Conservation (phyloP, 2,797 vertebrate genomes). For the Mus caroli region DNA sequence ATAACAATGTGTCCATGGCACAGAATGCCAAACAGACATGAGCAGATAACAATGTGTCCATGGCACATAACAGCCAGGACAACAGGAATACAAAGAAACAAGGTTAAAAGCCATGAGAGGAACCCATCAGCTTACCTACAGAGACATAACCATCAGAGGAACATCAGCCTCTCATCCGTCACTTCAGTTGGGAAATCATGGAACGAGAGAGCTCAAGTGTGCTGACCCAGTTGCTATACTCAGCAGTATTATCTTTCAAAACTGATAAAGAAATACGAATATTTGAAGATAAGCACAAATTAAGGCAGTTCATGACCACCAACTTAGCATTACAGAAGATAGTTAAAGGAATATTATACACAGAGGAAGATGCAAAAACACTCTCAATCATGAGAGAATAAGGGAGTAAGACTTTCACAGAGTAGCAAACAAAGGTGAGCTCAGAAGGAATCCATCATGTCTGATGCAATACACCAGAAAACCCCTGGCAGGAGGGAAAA, state of each 20-base stretch:
- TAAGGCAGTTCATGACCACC: not conserved
- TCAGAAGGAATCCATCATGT: not conserved
- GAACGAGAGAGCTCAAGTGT: not conserved
- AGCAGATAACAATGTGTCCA: not conserved
- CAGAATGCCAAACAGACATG: too few species aligned
- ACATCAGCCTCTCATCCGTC: not conserved
- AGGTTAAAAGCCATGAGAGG: not conserved
- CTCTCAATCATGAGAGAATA: not conserved
- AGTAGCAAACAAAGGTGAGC: too few species aligned
- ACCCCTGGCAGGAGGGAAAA: not conserved
- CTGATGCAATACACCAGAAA: not conserved
- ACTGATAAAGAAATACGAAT: not conserved
- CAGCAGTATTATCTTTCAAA: not conserved
- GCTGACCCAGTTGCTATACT: not conserved
- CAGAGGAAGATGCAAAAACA: not conserved
- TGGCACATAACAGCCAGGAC: not conserved
- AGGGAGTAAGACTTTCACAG: not conserved
- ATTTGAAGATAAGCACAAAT: not conserved
- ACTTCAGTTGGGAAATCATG: not conserved
- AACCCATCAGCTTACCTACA: not conserved
- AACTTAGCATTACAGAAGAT: not conserved
- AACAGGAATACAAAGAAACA: not conserved
- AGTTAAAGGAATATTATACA: not conserved
- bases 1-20: not conserved
- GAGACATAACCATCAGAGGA: not conserved